Conservation (phyloP, 2,888 invertebrate genomes). For the Pollenia labialis region DNA sequence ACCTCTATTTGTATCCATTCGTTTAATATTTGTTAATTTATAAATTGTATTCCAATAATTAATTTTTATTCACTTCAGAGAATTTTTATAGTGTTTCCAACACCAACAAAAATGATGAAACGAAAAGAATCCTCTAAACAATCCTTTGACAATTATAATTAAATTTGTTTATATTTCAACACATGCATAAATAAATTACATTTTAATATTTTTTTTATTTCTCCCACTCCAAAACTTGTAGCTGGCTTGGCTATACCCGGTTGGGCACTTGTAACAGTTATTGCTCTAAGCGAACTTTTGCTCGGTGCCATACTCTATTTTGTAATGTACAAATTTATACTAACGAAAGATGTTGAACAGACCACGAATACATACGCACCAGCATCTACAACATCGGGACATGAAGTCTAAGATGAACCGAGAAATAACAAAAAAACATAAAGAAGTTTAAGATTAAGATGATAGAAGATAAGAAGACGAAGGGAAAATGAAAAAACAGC, state of each 20-base stretch:
- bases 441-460: background rate
- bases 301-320: conserved; percentile 89
- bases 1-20: background rate
- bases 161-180: conserved; percentile 27
- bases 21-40: background rate
- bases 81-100: background rate
- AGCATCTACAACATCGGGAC: conserved; percentile 76
- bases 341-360: conserved; percentile 83
- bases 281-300: conserved; percentile 88
- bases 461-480: conserved; percentile 20
- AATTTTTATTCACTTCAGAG: too few relatives aligned
- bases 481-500: background rate
- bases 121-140: conserved; percentile 6
- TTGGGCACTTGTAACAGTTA: conserved; percentile 89
- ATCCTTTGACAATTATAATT: conserved; percentile 47
- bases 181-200: conserved; percentile 38
- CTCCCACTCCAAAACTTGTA: conserved; percentile 80
- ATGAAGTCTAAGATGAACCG: conserved; percentile 58
- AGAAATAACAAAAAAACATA: background rate
- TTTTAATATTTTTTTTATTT: conserved; percentile 25
- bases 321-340: conserved; percentile 88
- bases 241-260: conserved; percentile 90
- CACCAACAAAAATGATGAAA: background rate
- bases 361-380: conserved; percentile 81
- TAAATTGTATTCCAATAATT: background rate